These are phyloP conservation scores for Zhengitettix transpicula DNA, from an alignment of 2,888 invertebrate species.

Conservation along the genomic window DNA sequence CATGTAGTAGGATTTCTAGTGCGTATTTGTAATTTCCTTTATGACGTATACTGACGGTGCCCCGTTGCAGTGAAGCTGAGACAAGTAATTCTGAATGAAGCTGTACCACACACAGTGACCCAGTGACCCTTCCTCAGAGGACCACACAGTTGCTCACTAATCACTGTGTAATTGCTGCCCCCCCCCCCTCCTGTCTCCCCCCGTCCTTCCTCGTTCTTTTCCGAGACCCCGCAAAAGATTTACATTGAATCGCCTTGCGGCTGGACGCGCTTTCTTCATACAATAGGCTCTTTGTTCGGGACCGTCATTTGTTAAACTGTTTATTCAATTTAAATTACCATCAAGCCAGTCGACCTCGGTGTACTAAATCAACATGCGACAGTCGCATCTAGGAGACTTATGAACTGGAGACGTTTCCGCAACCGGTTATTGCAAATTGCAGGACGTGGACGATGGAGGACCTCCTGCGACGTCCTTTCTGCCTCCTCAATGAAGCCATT, in stretches of 20 bases:
- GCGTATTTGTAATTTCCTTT: too few relatives aligned
- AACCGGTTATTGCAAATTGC: background rate
- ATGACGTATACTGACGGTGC: too few relatives aligned
- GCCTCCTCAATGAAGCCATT: too few relatives aligned
- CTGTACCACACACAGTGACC: too few relatives aligned
- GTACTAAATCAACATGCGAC: background rate
- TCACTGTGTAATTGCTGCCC: background rate
- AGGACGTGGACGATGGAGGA: too few relatives aligned
- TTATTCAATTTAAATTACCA: slow-evolving; percentile 2
- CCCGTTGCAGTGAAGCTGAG: too few relatives aligned
- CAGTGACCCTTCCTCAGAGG: too few relatives aligned
- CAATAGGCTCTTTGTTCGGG: slow-evolving; percentile 1
- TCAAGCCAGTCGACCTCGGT: background rate
- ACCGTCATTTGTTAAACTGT: slow-evolving; percentile 1
- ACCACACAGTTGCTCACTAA: too few relatives aligned
- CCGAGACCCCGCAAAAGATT: background rate
- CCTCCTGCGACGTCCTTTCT: too few relatives aligned
- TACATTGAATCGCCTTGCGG: background rate
- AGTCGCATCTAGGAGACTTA: background rate
- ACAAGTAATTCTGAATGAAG: too few relatives aligned
- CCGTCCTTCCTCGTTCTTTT: too few relatives aligned
- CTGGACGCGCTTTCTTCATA: background rate
- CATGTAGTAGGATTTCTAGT: too few relatives aligned
- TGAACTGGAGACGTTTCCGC: background rate
- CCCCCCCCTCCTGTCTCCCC: background rate